Percentiles rank a stretch among this genome's conserved stretches.
Evolutionary conservation across 1,140 invertebrate genomes (phyloP).

Genomic region (Eulimnadia texana): DNA sequence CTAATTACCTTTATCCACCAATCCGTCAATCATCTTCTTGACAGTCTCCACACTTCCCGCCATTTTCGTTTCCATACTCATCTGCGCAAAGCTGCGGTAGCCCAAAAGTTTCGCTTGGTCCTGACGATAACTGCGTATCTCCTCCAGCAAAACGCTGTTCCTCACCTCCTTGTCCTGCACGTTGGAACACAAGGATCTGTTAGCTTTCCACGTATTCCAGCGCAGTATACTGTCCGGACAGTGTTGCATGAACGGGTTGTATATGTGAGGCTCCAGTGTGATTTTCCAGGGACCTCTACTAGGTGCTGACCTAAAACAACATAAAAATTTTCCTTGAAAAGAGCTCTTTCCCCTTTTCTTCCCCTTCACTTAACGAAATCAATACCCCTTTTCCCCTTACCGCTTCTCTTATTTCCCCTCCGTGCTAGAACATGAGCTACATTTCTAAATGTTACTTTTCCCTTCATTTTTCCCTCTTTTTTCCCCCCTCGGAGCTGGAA

Average conservation of each 20-base stretch:
- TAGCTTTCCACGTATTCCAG: constrained; percentile 68
- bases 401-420: no score
- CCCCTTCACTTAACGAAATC: neutral
- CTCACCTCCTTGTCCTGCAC: constrained; percentile 44
- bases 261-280: constrained; percentile 52
- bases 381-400: no score
- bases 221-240: constrained; percentile 59
- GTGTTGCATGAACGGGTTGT: constrained; percentile 56
- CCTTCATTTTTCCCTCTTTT: no score
- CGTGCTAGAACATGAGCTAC: no score
- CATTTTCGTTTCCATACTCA: constrained; percentile 93
- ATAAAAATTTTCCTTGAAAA: no score
- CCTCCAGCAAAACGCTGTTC: constrained; percentile 58
- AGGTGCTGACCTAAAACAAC: constrained; percentile 35
- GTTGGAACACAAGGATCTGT: constrained; percentile 50
- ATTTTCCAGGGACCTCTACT: constrained; percentile 62
- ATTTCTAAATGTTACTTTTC: no score
- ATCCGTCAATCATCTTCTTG: constrained; percentile 48
- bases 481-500: no score
- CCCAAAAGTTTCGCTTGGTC: constrained; percentile 62
- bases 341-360: no score
- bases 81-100: constrained; percentile 58
- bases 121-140: constrained; percentile 46
- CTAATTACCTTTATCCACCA: constrained; percentile 29
- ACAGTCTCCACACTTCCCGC: constrained; percentile 66